These are phyloP conservation scores for Drepanosiphum platanoidis DNA, from an alignment of 2,888 invertebrate genomes.

Conservation along the genomic window DNA sequence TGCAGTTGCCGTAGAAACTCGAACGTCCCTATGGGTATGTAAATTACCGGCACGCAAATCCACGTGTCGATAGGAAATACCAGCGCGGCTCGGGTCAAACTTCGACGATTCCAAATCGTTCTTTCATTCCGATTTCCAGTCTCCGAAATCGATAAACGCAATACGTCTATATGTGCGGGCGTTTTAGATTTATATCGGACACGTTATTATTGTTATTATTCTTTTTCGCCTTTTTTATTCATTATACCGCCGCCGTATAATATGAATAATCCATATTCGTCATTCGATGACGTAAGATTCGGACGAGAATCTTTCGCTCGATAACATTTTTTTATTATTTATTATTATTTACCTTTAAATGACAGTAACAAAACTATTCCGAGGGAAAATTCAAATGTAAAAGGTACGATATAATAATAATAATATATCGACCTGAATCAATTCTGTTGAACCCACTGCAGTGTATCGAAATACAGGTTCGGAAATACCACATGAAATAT, in stretches of 20 bases:
- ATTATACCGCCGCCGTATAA: background rate
- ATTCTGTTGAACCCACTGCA: background rate
- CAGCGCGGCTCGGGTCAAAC: background rate
- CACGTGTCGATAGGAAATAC: background rate
- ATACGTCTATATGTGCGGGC: background rate
- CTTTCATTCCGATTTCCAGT: background rate
- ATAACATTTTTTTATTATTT: background rate
- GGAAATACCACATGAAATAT: background rate
- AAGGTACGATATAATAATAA: background rate
- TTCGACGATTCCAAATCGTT: constrained; percentile 8
- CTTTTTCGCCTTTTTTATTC: background rate
- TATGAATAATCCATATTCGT: background rate
- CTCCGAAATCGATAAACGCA: constrained; percentile 9
- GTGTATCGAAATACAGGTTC: background rate
- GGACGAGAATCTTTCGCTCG: background rate
- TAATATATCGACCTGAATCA: too few species aligned
- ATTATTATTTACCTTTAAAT: background rate
- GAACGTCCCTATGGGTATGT: constrained; percentile 19
- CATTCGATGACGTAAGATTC: background rate
- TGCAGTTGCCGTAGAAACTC: constrained; percentile 16
- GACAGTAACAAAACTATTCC: background rate
- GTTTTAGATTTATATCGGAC: background rate
- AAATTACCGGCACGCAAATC: constrained; percentile 5
- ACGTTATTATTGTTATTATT: too few species aligned
- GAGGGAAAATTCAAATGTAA: background rate